Evolutionary conservation across 2,113 vertebrate species (phyloP).

Genomic region (Rhynchopsitta pachyrhyncha): DNA sequence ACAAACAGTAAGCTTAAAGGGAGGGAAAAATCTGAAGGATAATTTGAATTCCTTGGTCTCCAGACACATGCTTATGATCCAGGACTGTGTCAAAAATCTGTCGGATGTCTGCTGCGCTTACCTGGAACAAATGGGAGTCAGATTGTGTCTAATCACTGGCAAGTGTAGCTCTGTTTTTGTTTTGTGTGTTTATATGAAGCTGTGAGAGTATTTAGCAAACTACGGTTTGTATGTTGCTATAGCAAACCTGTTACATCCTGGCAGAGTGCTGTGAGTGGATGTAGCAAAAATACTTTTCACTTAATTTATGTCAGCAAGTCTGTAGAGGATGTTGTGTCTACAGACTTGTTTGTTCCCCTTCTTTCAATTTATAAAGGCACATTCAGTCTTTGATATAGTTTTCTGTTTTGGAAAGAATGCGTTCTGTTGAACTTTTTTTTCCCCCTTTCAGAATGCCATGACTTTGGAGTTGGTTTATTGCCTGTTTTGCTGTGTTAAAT

Average conservation of each 20-base stretch:
- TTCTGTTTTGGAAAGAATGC: slow-evolving; percentile 32
- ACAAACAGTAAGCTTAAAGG: neutral
- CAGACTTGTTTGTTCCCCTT: slow-evolving; percentile 32
- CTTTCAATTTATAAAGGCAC: slow-evolving; percentile 9
- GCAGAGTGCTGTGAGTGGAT: neutral
- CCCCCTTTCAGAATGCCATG: neutral
- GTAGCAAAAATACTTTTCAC: slow-evolving; percentile 14
- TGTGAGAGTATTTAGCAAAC: neutral
- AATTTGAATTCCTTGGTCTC: neutral
- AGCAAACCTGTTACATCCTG: slow-evolving; percentile 5
- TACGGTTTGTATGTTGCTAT: neutral
- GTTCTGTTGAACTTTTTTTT: neutral
- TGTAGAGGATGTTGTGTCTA: slow-evolving; percentile 38
- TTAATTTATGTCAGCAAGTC: slow-evolving; percentile 38
- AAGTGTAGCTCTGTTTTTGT: neutral
- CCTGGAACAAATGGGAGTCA: neutral
- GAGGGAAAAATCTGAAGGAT: fast-evolving
- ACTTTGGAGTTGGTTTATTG: neutral
- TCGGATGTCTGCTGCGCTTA: neutral
- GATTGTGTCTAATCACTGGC: neutral
- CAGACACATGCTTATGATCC: neutral
- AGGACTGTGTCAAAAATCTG: neutral
- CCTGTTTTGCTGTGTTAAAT: neutral
- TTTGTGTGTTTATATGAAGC: neutral
- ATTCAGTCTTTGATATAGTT: neutral